phyloP scores from a whole-genome alignment of 2,797 vertebrate species.

The Ataeniobius toweri region DNA sequence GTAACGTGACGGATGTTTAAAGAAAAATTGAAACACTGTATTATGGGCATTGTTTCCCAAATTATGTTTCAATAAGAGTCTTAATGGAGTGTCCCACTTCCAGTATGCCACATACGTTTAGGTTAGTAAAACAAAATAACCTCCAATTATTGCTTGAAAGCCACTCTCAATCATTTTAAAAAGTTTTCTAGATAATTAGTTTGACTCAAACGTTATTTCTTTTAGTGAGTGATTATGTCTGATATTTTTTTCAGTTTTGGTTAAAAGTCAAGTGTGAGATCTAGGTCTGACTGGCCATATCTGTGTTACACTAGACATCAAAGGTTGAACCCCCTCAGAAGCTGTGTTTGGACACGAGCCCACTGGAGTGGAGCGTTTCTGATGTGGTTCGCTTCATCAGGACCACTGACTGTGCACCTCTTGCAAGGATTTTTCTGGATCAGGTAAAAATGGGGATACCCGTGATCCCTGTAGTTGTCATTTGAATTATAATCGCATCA shows the following conservation, averaged over 20 bases:
- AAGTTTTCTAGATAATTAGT: not conserved
- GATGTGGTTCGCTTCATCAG: slow-evolving; percentile 96
- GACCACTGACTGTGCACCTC: slow-evolving; percentile 94
- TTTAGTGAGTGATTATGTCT: slow-evolving; percentile 26
- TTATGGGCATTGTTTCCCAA: not conserved
- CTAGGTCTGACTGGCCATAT: slow-evolving; percentile 26
- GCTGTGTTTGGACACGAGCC: slow-evolving; percentile 93
- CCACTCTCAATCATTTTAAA: not conserved
- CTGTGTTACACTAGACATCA: slow-evolving; percentile 67
- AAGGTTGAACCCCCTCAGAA: slow-evolving; percentile 89
- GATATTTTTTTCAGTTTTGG: not conserved
- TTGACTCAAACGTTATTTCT: slow-evolving; percentile 5
- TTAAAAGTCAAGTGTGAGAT: slow-evolving; percentile 14
- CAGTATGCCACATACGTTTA: not conserved
- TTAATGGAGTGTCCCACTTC: not conserved
- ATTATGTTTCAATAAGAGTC: not conserved
- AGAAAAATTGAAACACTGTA: not conserved
- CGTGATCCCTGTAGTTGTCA: not conserved
- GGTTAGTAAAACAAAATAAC: not conserved
- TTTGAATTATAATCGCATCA: not conserved
- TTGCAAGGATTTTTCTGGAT: slow-evolving; percentile 95
- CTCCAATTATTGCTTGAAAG: not conserved
- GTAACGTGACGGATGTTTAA: not conserved
- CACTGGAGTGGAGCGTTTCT: slow-evolving; percentile 93
- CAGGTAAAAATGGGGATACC: slow-evolving; percentile 81